phyloP scores from a whole-genome alignment of 2,888 invertebrate species.

The Hipparchia semele region DNA sequence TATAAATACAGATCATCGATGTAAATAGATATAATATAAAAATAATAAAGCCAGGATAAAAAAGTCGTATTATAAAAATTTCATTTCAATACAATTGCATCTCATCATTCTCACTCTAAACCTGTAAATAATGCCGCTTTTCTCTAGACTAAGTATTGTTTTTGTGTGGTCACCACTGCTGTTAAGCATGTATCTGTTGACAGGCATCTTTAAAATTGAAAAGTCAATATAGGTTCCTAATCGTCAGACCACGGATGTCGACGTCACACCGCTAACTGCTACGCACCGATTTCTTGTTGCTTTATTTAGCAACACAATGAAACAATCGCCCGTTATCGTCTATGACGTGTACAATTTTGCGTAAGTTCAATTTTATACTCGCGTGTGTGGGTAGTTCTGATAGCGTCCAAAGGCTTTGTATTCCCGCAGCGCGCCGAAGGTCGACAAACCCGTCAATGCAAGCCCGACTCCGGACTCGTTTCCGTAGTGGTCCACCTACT shows the following conservation, averaged over 20 bases:
- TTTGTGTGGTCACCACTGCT: too few species aligned
- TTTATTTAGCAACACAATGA: constrained; percentile 13
- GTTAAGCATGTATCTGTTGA: background rate
- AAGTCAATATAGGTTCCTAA: background rate
- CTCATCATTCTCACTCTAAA: too few species aligned
- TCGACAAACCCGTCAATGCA: constrained; percentile 49
- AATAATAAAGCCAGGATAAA: too few species aligned
- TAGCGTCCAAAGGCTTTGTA: constrained; percentile 29
- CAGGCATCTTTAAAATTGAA: background rate
- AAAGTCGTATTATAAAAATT: too few species aligned
- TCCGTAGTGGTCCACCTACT: constrained; percentile 45
- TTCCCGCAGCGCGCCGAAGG: constrained; percentile 43
- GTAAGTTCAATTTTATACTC: constrained; percentile 19
- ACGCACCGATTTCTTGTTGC: background rate
- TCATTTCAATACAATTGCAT: too few species aligned
- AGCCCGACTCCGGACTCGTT: constrained; percentile 44
- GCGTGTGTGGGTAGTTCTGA: constrained; percentile 18
- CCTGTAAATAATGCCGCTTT: too few species aligned
- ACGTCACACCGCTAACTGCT: background rate
- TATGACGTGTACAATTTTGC: constrained; percentile 9
- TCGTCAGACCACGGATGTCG: background rate
- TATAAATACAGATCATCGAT: too few species aligned
- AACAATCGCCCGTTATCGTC: constrained; percentile 22
- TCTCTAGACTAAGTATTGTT: too few species aligned
- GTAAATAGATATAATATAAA: too few species aligned